A percentile compares a stretch with the other conserved stretches of the same genome.
Conservation (phyloP, 1,140 invertebrate genomes). For the Ptiloglossa arizonensis region DNA sequence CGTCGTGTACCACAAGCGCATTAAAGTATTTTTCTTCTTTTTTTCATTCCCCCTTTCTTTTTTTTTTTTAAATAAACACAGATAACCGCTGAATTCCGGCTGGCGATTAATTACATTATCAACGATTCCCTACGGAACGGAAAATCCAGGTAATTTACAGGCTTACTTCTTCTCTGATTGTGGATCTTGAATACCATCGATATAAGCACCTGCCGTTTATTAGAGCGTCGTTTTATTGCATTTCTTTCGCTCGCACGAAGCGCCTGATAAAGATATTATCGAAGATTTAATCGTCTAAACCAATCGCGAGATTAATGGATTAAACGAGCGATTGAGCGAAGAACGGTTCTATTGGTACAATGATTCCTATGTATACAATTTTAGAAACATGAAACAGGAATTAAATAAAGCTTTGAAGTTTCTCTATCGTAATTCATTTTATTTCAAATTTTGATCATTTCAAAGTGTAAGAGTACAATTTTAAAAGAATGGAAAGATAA, state of each 20-base stretch:
- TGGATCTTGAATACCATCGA: slow-evolving; percentile 21
- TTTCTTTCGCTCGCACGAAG: background rate
- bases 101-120: slow-evolving; percentile 55
- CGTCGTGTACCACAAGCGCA: slow-evolving; percentile 9
- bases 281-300: background rate
- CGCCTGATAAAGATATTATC: slow-evolving; percentile 13
- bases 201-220: slow-evolving; percentile 38
- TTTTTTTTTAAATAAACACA: background rate
- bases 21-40: slow-evolving; percentile 35
- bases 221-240: slow-evolving; percentile 4
- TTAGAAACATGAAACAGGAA: background rate
- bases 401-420: too few species aligned
- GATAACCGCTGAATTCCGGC: slow-evolving; percentile 26
- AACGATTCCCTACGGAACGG: slow-evolving; percentile 27
- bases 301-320: background rate
- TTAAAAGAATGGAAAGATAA: too few species aligned
- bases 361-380: background rate
- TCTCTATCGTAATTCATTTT: too few species aligned
- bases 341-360: too few species aligned
- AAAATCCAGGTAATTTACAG: slow-evolving; percentile 37
- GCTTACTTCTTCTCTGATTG: background rate
- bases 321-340: background rate
- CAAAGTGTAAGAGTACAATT: too few species aligned
- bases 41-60: background rate
- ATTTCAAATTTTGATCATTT: too few species aligned